phyloP scores from a whole-genome alignment of 1,140 invertebrate species.

The Meloidogyne hapla region DNA sequence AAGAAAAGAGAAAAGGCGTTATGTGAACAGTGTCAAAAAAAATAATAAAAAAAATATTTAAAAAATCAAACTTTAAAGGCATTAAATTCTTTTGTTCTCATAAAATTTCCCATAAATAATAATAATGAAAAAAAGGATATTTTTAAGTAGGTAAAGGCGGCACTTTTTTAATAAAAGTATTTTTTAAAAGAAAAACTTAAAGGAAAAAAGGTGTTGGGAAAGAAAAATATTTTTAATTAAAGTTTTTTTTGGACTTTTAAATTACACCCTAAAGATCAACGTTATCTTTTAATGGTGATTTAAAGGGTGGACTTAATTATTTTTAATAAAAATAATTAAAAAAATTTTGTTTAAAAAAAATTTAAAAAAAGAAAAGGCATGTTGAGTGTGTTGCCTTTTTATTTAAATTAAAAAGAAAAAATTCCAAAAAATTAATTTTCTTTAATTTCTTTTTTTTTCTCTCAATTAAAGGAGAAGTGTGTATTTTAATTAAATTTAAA shows the following conservation, averaged over 20 bases:
- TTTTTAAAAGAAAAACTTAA: background rate
- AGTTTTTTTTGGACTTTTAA: background rate
- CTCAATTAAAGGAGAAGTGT: too few relatives aligned
- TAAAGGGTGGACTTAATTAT: too few relatives aligned
- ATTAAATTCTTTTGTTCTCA: background rate
- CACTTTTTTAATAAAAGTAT: background rate
- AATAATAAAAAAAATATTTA: background rate
- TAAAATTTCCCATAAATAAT: constrained; percentile 3
- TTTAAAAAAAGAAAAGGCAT: too few relatives aligned
- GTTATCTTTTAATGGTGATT: too few relatives aligned
- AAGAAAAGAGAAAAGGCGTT: background rate
- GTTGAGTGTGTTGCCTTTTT: too few relatives aligned
- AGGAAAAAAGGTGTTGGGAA: background rate
- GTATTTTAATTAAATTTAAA: too few relatives aligned
- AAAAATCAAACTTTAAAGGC: background rate
- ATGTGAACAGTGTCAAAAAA: background rate
- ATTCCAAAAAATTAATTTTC: too few relatives aligned
- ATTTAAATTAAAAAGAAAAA: too few relatives aligned
- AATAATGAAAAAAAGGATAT: background rate
- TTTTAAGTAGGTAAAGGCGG: background rate
- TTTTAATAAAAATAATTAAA: too few relatives aligned
- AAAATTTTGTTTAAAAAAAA: too few relatives aligned
- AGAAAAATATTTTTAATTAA: background rate
- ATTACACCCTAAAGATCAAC: too few relatives aligned
- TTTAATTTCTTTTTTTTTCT: too few relatives aligned